Evolutionary conservation across 2,113 vertebrate species (phyloP).

Genomic region (Peucedramus taeniatus): DNA sequence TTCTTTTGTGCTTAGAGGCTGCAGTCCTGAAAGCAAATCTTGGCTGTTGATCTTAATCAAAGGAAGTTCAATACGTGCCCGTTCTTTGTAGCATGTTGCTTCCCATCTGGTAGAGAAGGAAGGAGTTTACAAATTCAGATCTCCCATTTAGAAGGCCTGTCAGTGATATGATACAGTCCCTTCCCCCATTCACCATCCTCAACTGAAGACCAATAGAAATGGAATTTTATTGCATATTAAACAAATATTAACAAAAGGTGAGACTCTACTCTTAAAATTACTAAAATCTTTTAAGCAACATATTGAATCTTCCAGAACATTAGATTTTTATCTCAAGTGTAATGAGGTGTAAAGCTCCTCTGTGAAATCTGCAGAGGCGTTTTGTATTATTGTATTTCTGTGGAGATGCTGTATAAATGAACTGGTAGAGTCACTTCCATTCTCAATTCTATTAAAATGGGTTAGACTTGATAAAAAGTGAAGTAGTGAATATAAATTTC

Average conservation of each 20-base stretch:
- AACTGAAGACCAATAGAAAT: constrained; percentile 1
- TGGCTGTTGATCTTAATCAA: constrained; percentile 51
- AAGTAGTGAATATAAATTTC: constrained; percentile 29
- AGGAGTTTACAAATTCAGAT: constrained; percentile 55
- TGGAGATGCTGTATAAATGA: background rate
- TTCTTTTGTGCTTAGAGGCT: constrained; percentile 58
- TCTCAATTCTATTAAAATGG: constrained; percentile 13
- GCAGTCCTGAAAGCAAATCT: constrained; percentile 47
- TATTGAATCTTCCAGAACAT: constrained; percentile 50
- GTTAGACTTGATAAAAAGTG: constrained; percentile 9
- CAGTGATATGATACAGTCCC: constrained; percentile 16
- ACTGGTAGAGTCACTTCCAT: background rate
- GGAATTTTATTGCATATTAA: constrained; percentile 68
- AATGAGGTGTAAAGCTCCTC: constrained; percentile 12
- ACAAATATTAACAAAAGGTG: constrained; percentile 62
- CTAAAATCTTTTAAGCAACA: constrained; percentile 38
- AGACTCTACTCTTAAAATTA: constrained; percentile 48
- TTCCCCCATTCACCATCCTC: background rate
- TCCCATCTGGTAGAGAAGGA: constrained; percentile 44
- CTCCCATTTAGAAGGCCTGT: background rate
- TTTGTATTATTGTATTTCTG: constrained; percentile 37
- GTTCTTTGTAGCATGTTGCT: constrained; percentile 43
- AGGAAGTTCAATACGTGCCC: background rate
- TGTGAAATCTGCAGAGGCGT: constrained; percentile 21
- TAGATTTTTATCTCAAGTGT: constrained; percentile 57